Conservation (phyloP, 2,888 invertebrate species). For the Sicus ferrugineus region DNA sequence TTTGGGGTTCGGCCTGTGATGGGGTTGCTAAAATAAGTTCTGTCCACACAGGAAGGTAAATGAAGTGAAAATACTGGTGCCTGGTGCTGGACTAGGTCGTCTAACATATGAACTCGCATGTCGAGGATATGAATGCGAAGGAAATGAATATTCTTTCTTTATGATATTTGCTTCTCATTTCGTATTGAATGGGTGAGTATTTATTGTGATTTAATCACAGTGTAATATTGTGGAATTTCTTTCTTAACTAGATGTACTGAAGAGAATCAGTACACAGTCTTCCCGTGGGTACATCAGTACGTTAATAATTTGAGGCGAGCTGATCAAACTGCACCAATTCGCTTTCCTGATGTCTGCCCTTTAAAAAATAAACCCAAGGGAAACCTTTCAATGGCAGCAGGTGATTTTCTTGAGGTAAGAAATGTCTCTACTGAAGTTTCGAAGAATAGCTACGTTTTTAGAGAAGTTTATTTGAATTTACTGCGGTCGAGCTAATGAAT, state of each 20-base stretch:
- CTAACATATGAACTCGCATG: conserved; percentile 93
- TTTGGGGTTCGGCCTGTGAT: neutral
- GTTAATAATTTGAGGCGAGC: conserved; percentile 85
- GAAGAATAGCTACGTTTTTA: too few relatives aligned
- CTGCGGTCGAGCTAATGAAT: too few relatives aligned
- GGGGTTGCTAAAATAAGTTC: neutral
- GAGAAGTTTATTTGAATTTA: too few relatives aligned
- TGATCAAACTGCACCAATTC: conserved; percentile 80
- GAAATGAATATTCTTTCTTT: conserved; percentile 97
- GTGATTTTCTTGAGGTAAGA: conserved; percentile 93
- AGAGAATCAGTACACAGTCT: conserved; percentile 80
- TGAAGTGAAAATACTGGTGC: conserved; percentile 81
- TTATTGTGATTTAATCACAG: neutral
- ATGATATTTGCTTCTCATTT: conserved; percentile 98
- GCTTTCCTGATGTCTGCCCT: conserved; percentile 90
- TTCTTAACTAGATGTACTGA: conserved; percentile 50
- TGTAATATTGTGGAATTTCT: neutral
- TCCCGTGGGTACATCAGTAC: conserved; percentile 96
- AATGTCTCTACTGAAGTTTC: too few relatives aligned
- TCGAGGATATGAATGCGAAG: conserved; percentile 90
- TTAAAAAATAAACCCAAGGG: conserved; percentile 68
- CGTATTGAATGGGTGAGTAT: conserved; percentile 80
- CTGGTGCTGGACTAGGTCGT: conserved; percentile 95
- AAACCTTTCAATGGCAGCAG: conserved; percentile 94
- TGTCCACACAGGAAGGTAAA: conserved; percentile 51